These are phyloP conservation scores for Rhopilema esculentum DNA, from an alignment of 30 jellyfish, hydroid and myxozoan genomes.

Conservation along the genomic window DNA sequence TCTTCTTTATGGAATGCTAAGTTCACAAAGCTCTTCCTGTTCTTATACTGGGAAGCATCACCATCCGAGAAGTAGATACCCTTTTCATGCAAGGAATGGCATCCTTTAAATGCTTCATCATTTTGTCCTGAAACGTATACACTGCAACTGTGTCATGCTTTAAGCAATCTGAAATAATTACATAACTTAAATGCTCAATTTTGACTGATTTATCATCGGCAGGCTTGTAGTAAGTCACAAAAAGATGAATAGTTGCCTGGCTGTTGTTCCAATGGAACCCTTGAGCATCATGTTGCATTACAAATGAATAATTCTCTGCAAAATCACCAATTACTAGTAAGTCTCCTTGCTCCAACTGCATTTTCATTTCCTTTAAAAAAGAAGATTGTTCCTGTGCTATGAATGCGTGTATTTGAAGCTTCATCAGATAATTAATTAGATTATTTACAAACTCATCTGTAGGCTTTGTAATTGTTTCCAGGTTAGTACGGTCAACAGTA, in stretches of 20 bases:
- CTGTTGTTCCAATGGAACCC: slow-evolving; percentile 67
- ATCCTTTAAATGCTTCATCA: slow-evolving; percentile 26
- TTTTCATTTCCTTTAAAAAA: slow-evolving; percentile 20
- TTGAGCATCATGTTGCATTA: slow-evolving; percentile 62
- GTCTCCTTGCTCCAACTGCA: slow-evolving; percentile 9
- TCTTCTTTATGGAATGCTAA: slow-evolving; percentile 27
- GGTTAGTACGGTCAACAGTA: slow-evolving; percentile 31
- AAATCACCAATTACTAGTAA: slow-evolving; percentile 38
- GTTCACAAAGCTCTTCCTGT: slow-evolving; percentile 56
- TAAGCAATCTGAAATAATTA: slow-evolving; percentile 49
- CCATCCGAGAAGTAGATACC: slow-evolving; percentile 71
- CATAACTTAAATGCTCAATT: slow-evolving; percentile 7
- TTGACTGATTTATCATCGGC: background rate
- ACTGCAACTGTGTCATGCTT: slow-evolving; percentile 63
- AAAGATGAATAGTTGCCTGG: slow-evolving; percentile 70
- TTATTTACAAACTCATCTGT: slow-evolving; percentile 26
- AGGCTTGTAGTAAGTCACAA: slow-evolving; percentile 33
- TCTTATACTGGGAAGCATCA: slow-evolving; percentile 73
- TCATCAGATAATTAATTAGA: slow-evolving; percentile 6
- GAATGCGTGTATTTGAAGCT: slow-evolving; percentile 35
- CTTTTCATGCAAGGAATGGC: slow-evolving; percentile 28
- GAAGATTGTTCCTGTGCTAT: slow-evolving; percentile 43
- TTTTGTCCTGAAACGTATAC: slow-evolving; percentile 24
- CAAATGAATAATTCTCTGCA: slow-evolving; percentile 67
- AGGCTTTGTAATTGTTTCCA: slow-evolving; percentile 26